Base-by-base conservation (phyloP, 2,888 invertebrate species). In the Drosophila mimetica region DNA sequence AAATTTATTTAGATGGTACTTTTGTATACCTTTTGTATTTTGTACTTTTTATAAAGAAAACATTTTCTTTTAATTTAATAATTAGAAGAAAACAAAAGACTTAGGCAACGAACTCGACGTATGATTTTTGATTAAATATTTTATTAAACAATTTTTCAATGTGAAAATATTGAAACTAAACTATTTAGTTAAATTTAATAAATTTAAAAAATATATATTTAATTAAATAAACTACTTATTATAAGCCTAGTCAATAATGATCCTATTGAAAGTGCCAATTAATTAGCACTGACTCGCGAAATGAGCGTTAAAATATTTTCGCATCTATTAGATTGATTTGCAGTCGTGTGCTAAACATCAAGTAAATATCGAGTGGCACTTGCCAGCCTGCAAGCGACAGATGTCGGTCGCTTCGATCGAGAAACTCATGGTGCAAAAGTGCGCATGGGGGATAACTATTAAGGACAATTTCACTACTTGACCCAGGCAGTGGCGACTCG, bases 391-490 rank as follows among this genome's bases (percentile, higher is more conserved):
- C n/a, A n/a, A n/a, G n/a, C 22, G 20, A 2, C n/a, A 8, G 28
- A 22, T 32, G 22, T 41, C 34, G 20, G 44, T 7, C 32, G 14
- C 36, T 14, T 30, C 30, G 5, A 25, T 28, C 20, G 14, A 58
- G 22, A 36, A 30, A 36, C 20, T 9, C 9, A 16, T 48, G 14
- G 16, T 39, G 25, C n/a, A 11, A 16, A 57, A 20, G 16, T 39
- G 25, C n/a, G 4, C 18, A n/a, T 51, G n/a, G 32, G 6, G 9
- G 22, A 22, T 9, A 9, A 30, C 22, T 37, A 71, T 76, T 80
- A 82, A 86, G 86, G 88, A 89, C 88, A 89, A 86, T 86, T 86
- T 86, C 86, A 88, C 86, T 86, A 76, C 78, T 86, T 84, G 81
- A 82, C 61, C 41, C 46, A 58, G 20, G 54, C 28, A 20, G 34